A percentile compares a stretch with the other conserved stretches of the same genome.
Evolutionary conservation across 1,140 invertebrate species (phyloP).

Genomic region (Scaptomyza montana): DNA sequence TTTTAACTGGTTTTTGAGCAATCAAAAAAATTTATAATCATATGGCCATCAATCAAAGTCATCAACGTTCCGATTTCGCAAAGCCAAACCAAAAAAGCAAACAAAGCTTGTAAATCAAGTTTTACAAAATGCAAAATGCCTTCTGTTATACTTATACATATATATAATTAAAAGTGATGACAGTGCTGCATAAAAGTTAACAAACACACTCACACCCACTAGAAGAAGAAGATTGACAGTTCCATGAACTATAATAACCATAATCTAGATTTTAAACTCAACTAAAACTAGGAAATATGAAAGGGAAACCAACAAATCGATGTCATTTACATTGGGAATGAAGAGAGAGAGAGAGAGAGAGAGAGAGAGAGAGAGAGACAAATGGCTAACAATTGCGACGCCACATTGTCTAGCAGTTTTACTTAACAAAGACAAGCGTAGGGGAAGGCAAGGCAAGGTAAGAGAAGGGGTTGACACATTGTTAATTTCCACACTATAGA

Average conservation of each 20-base stretch:
- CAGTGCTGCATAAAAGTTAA: conserved; percentile 2
- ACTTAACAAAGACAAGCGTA: neutral
- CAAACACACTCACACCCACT: conserved; percentile 25
- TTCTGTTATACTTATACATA: conserved; percentile 11
- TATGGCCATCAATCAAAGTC: conserved; percentile 51
- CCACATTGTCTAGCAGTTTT: conserved; percentile 35
- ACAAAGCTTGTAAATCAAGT: conserved; percentile 38
- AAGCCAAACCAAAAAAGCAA: neutral
- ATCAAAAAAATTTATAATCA: conserved; percentile 21
- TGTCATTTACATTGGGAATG: conserved; percentile 65
- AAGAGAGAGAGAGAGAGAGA: conserved; percentile 4
- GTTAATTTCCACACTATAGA: conserved; percentile 44
- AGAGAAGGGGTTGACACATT: neutral
- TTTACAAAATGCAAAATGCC: conserved; percentile 3
- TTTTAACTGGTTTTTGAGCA: neutral
- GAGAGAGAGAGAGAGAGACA: neutral
- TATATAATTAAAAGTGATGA: neutral
- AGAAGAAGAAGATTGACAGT: conserved; percentile 21
- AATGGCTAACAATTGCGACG: conserved; percentile 22
- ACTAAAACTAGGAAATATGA: conserved; percentile 32
- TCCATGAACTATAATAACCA: conserved; percentile 55
- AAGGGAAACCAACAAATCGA: conserved; percentile 54
- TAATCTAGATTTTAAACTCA: conserved; percentile 15
- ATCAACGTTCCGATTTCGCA: conserved; percentile 32
- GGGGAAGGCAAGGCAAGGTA: neutral